Base-by-base conservation (phyloP, 1,140 invertebrate species). In the Cydia splendana region DNA sequence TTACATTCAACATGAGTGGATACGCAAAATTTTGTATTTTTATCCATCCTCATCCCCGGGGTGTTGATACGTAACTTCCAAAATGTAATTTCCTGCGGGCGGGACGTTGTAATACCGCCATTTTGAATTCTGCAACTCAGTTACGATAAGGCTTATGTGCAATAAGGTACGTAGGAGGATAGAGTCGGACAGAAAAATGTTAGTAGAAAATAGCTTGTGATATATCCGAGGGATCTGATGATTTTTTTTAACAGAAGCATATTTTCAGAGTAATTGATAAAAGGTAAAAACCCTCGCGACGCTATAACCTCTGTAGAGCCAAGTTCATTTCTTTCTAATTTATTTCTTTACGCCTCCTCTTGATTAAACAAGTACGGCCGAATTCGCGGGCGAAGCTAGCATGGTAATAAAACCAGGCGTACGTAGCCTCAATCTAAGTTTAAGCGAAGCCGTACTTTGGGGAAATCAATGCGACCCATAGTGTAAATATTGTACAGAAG, bases 41-140 rank as follows among this genome's bases (percentile, higher is more conserved):
- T 71, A 18, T 30, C 30, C 15, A 6, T 34, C 28, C 30, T 10
- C 34, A 38, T 69, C 65, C 65, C 24, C 13, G 5, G 34, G 30
- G 67, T 5, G n/a, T 69, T 69, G 65, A 18, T 57, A 62, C 20
- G 67, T 42, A 71, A 42, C 67, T 71, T 45, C 67, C 67, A 38
- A 71, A 71, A 71, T 45, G 30, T 71, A 71, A 71, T 71, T 71
- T 71, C 67, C 67, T 71, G 67, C 67, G 7, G 18, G 15, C 65
- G 30, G 65, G 28, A 34, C 65, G 65, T 0, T 30, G 67, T 42
- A n/a, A 38, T 67, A 45, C 67, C 34, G 67, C 67, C 34, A 71
- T 71, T 71, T 71, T 42, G 67, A 12, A 71, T 38, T 71, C 13
- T 38, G 15, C 28, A 69, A 71, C 6, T 71, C 24, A 45, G 20